Evolutionary conservation across 2,888 invertebrate species (phyloP), one percentile per base, ranked within the genome.

Genomic region (Atherix ibis): DNA sequence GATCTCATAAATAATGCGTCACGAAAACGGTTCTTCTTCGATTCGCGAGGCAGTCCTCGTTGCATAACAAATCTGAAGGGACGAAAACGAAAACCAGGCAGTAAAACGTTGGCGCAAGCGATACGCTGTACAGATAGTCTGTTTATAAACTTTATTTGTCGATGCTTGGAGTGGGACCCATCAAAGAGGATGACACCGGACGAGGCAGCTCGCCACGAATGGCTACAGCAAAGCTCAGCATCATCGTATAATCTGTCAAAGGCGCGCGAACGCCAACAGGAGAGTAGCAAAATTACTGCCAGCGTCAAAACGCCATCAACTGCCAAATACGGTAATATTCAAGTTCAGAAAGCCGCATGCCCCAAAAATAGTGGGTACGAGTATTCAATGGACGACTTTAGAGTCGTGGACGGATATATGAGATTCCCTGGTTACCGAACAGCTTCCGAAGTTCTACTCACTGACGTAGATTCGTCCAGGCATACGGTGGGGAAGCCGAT

Each of bases 161-260:
- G 79, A 53, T 94, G 94, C 62, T 68, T 94, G 49, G 87, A 89
- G 59, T 94, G 92, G 92, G 89, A 92, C 63, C 83, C 91, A 13
- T 78, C 79, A 52, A 80, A 82, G 41, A 75, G 92, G 42, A 76
- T 92, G 74, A 89, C 84, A 4, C 84, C 92, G 1, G 85, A 83
- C 35, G 89, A 92, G 55, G 92, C 91, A 3, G 70, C 83, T 15
- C 74, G 79, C 34, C 92, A 92, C 62, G 84, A 85, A 51, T 92
- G 83, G 78, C 64, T 89, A 48, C 72, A 73, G 43, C 68, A 68
- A 5, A 70, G 73, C 25, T 56, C 65, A 8, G 60, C 64, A 31
- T 61, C 61, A 31, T 52, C 53, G 2, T 52, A 56, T 33, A 57
- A 54, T 45, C 32, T 38, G 24, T 36, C 39, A 27, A 44, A 43